Evolutionary conservation across 2,797 vertebrate genomes (phyloP).

Genomic region (Macroramphosus scolopax): DNA sequence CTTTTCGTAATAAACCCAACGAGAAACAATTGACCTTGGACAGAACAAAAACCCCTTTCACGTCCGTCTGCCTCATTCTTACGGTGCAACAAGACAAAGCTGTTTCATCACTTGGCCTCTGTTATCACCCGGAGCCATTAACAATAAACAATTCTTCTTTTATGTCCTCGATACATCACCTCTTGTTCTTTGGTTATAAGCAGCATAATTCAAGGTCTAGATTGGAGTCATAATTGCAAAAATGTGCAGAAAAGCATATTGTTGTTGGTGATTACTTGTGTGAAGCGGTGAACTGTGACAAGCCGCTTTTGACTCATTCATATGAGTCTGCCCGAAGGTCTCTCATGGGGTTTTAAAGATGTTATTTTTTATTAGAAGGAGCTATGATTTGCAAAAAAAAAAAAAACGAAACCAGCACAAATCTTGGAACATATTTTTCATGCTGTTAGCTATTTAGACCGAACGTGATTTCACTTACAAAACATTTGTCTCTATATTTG

Average conservation of each 20-base stretch:
- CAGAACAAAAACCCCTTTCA: constrained; percentile 44
- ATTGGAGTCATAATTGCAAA: constrained; percentile 14
- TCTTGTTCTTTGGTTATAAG: constrained; percentile 33
- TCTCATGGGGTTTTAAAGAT: constrained; percentile 16
- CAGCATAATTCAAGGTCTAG: constrained; percentile 4
- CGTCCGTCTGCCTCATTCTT: constrained; percentile 42
- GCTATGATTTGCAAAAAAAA: constrained; percentile 1
- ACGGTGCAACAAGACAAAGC: constrained; percentile 40
- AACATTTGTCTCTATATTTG: no score
- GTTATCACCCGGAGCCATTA: constrained; percentile 34
- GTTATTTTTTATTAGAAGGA: constrained; percentile 11
- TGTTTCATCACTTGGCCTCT: constrained; percentile 34
- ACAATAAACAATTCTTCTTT: constrained; percentile 27
- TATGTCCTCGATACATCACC: constrained; percentile 9
- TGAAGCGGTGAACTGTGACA: constrained; percentile 32
- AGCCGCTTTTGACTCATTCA: constrained; percentile 47
- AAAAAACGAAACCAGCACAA: constrained; percentile 2
- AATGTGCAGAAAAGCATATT: constrained; percentile 26
- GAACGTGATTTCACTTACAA: constrained; percentile 1
- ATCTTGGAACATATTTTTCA: not conserved
- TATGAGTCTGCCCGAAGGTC: constrained; percentile 23
- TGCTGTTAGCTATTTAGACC: constrained; percentile 1
- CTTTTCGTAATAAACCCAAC: constrained; percentile 55
- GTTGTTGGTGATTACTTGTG: constrained; percentile 26
- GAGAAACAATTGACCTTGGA: constrained; percentile 63